These are phyloP conservation scores for Trinectes maculatus DNA, from an alignment of 2,113 vertebrate species.

Conservation along the genomic window DNA sequence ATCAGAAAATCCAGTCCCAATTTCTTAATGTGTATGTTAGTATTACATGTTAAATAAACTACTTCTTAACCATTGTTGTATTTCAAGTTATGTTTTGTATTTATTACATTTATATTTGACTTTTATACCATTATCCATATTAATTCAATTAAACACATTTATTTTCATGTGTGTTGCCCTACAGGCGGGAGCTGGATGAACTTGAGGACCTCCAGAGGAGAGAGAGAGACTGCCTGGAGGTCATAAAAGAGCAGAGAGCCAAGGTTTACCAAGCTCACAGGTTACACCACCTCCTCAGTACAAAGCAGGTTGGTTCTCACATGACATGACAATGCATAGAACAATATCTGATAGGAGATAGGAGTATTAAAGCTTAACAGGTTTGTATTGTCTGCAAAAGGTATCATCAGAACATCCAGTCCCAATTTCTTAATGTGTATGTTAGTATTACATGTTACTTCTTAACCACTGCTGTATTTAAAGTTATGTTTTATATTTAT, in stretches of 20 bases:
- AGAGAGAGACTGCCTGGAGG: slow-evolving; percentile 78
- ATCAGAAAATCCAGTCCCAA: too few relatives aligned
- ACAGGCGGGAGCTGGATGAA: slow-evolving; percentile 86
- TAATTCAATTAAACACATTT: background rate
- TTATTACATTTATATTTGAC: background rate
- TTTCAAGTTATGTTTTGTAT: too few relatives aligned
- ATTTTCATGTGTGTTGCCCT: slow-evolving; percentile 41
- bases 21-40: too few relatives aligned
- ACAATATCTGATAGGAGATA: background rate
- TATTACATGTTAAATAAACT: too few relatives aligned
- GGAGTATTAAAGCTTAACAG: too few relatives aligned
- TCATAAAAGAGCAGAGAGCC: slow-evolving; percentile 81
- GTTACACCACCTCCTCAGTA: slow-evolving; percentile 95
- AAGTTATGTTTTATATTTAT: too few relatives aligned
- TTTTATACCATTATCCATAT: background rate
- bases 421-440: too few relatives aligned
- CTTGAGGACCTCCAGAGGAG: slow-evolving; percentile 82
- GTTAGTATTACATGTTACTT: too few relatives aligned
- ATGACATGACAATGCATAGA: background rate
- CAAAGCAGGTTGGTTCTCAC: slow-evolving; percentile 84
- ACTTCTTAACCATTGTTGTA: too few relatives aligned
- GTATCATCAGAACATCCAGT: background rate
- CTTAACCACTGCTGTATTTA: too few relatives aligned
- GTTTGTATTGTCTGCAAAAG: background rate
- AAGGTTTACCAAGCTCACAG: slow-evolving; percentile 85